These are phyloP conservation scores for Geotrypetes seraphini DNA, from an alignment of 2,797 vertebrate genomes.

Conservation along the genomic window DNA sequence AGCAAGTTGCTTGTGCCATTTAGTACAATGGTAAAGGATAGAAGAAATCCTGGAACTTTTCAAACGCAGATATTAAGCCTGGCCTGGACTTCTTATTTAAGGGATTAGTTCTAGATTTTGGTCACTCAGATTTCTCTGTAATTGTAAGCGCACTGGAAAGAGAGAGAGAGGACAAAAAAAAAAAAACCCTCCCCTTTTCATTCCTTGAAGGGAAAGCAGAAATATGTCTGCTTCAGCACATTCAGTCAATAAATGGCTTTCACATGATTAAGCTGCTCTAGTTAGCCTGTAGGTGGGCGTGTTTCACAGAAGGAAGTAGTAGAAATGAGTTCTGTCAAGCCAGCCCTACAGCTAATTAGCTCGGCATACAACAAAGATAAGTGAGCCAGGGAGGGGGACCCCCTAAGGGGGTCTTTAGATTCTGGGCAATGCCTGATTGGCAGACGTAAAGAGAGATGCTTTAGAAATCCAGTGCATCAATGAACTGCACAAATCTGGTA, in stretches of 20 bases:
- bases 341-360: conserved; percentile 77
- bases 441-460: conserved; percentile 51
- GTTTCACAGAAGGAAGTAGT: conserved; percentile 42
- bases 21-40: too few species aligned
- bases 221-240: conserved; percentile 2
- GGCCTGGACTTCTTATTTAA: too few species aligned
- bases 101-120: too few species aligned
- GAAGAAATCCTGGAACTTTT: too few species aligned
- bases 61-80: too few species aligned
- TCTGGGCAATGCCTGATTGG: conserved; percentile 51
- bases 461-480: conserved; percentile 48
- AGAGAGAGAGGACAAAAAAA: too few species aligned
- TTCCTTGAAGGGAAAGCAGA: too few species aligned
- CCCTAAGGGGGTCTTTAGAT: conserved; percentile 49
- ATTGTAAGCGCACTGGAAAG: too few species aligned
- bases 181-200: too few species aligned
- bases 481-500: conserved; percentile 44
- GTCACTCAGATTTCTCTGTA: too few species aligned
- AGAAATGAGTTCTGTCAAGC: conserved; percentile 41
- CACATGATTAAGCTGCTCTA: conserved; percentile 25
- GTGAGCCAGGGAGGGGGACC: conserved; percentile 64
- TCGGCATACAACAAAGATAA: conserved; percentile 78
- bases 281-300: conserved; percentile 43
- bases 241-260: conserved; percentile 19
- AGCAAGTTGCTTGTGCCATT: too few species aligned